Base-by-base conservation (phyloP, 2,888 invertebrate species). In the Odontomyia ornata region DNA sequence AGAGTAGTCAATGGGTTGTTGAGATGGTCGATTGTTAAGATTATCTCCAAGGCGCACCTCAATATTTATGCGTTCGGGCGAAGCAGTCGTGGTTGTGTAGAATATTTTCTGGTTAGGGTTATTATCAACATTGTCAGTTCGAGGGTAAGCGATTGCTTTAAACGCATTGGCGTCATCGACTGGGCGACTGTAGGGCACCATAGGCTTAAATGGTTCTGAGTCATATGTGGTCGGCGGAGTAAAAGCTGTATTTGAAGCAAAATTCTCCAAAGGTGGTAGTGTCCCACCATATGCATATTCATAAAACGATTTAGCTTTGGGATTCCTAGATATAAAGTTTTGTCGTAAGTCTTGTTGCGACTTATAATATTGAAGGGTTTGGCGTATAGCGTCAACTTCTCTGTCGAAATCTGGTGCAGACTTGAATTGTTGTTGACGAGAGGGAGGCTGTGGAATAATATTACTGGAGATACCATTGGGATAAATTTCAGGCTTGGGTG, bases 241-340 rank as follows among this genome's bases (percentile, higher is more conserved):
- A 23, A 76, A 76, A 3, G 43, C 36, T 13, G 23, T 11, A 36
- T 82, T 82, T 30, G 79, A 72, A 78, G 88, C 88, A 80, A 88
- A 88, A 11, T 43, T 60, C 0, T 23, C 62, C 1, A 60, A 21
- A 15, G 9, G 69, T 3, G 80, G 72, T 47, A 81, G 82, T 3
- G 90, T 88, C 0, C 91, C 89, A 83, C 93, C 91, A 82, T 91
- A 93, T 82, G 91, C 92, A 83, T 91, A 94, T 83, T 93, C 93
- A 83, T 93, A 93, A 7, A 91, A 88, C 13, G 89, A 86, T 82
- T 90, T 89, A 7, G 89, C 87, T 82, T 89, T 84, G 4, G 84
- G 83, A 1, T 83, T 82, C 18, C 84, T 81, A 0, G 84, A 83
- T 77, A 84, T 84, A 21, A 83, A 83, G 76, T 86, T 85, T 79